Evolutionary conservation across 2,797 vertebrate species (phyloP).

Genomic region (Sebastiscus tertius): DNA sequence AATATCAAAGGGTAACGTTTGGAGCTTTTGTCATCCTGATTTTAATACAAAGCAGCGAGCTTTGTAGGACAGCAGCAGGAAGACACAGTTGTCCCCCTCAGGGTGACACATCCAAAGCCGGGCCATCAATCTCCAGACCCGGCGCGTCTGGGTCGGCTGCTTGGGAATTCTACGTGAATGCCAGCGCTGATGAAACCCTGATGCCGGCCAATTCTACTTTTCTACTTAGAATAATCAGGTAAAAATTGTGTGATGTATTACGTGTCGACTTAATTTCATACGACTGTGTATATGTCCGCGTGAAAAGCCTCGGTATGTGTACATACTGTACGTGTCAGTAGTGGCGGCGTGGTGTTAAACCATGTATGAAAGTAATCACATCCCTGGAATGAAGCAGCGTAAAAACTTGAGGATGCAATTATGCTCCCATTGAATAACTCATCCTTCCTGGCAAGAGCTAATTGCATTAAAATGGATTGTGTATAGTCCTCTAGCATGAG

Average conservation of each 20-base stretch:
- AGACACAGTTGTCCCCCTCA: constrained; percentile 46
- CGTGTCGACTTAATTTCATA: constrained; percentile 60
- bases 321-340: constrained; percentile 65
- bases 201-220: constrained; percentile 45
- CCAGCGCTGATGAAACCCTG: constrained; percentile 51
- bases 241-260: constrained; percentile 63
- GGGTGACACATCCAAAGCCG: constrained; percentile 46
- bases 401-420: constrained; percentile 85
- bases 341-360: constrained; percentile 71
- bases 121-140: constrained; percentile 53
- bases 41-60: constrained; percentile 54
- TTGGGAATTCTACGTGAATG: constrained; percentile 43
- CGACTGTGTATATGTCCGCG: constrained; percentile 43
- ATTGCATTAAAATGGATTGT: constrained; percentile 86
- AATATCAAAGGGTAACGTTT: constrained; percentile 50
- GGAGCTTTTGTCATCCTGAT: constrained; percentile 49
- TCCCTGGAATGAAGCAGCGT: constrained; percentile 77
- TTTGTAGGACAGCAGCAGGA: constrained; percentile 54
- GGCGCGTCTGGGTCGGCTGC: constrained; percentile 23
- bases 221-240: constrained; percentile 68
- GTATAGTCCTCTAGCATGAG: constrained; percentile 78
- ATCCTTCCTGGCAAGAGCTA: constrained; percentile 83
- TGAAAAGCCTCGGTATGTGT: constrained; percentile 43
- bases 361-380: constrained; percentile 84
- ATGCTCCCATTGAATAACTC: constrained; percentile 84